Base-by-base conservation (phyloP, 2,888 invertebrate genomes). In the Harpagoxenus sublaevis region DNA sequence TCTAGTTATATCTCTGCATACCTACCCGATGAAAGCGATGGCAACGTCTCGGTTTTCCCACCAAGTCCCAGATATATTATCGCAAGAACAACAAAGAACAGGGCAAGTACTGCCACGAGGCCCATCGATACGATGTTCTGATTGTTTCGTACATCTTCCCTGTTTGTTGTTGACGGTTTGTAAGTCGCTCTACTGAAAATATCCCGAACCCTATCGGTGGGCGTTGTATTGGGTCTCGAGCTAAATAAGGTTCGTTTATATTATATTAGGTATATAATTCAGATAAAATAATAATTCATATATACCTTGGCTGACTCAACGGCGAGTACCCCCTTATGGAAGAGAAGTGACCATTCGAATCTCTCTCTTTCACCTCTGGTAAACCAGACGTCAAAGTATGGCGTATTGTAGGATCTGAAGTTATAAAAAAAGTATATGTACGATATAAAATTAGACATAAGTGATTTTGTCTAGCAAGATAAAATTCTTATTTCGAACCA, bases 41-140 rank as follows among this genome's bases (percentile, higher is more conserved):
- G 93, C 86, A 94, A 92, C 79, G 86, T 92, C 53, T 94, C 94
- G 48, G 92, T 88, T 91, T 95, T 95, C 86, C 94, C 94, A 88
- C 95, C 94, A 82, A 95, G 95, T 78, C 94, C 95, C 86, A 95
- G 89, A 90, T 95, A 95, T 86, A 95, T 92, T 85, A 95, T 90
- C 6, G 94, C 95, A 88, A 95, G 90, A 51, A 93, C 90, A 74
- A 93, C 92, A 86, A 95, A 95, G 92, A 95, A 95, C 68, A 95
- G 88, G 51, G 94, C 94, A 62, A 94, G 91, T 31, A 95, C 94
- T 48, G 93, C 89, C 62, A 95, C 92, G 82, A 95, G 92, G 81
- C 95, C 90, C 94, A 95, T 94, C 18, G 95, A 95, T n/a, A 95
- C 91, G 87, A 94, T 89, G 79, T 95, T 95, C 86, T 94, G 94